These are phyloP conservation scores for Okapia johnstoni DNA, from an alignment of 2,113 vertebrate genomes.

Conservation along the genomic window DNA sequence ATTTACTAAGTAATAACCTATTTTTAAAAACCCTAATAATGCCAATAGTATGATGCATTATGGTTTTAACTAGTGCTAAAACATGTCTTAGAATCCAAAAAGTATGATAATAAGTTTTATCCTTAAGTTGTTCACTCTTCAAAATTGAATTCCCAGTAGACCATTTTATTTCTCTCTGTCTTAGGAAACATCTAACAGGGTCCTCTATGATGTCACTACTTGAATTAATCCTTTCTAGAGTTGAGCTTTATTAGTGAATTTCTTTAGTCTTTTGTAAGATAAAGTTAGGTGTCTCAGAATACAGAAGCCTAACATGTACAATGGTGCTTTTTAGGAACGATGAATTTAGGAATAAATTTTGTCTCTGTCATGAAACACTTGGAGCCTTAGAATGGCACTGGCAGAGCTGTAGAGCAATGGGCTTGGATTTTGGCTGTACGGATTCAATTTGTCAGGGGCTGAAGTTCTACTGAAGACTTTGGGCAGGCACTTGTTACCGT, in stretches of 20 bases:
- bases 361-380: not conserved
- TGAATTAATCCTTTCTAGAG: not conserved
- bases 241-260: not conserved
- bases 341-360: not conserved
- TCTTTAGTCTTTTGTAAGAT: not conserved
- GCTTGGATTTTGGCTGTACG: not conserved
- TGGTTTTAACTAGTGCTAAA: not conserved
- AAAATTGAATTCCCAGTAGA: not conserved
- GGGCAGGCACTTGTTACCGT: not conserved
- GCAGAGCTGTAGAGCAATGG: not conserved
- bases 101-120: not conserved
- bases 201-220: not conserved
- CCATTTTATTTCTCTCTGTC: not conserved
- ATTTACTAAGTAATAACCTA: not conserved
- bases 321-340: not conserved
- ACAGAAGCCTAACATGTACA: not conserved
- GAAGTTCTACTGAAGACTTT: not conserved
- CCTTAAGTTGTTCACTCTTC: not conserved
- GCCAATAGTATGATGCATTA: not conserved
- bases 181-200: not conserved
- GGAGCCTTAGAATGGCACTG: not conserved
- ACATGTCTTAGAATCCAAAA: not conserved
- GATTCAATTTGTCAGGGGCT: not conserved
- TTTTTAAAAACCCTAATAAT: not conserved
- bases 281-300: not conserved